Base-by-base conservation (phyloP, 2,113 vertebrate species). In the Monarcha castaneiventris region DNA sequence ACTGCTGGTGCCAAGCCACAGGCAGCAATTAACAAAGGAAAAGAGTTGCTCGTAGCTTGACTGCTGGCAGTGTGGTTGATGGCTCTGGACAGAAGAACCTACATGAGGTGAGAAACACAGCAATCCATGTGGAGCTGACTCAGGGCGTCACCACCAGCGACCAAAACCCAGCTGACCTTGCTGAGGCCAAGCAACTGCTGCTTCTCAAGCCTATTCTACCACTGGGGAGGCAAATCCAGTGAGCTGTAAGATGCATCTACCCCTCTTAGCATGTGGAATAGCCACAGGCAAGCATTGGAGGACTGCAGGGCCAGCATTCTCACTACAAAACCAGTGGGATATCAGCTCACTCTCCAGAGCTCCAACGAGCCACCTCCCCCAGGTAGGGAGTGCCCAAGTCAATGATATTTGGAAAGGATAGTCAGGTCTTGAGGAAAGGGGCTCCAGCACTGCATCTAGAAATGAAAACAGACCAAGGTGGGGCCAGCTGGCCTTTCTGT, bases 1-100 rank as follows among this genome's bases (percentile, higher is more conserved):
- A 56, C 22, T 51, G 80, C 83, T 51, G 41, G 39, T 96, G 92
- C 92, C 96, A 96, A 96, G 92, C 94, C 88, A 92, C 96, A 95
- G 55, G 25, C 1, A 6, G 88, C 64, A 96, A 95, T 95, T 95
- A 97, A 56, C 52, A 51, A 43, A 83, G 68, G 58, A 87, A 95
- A 95, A 93, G 37, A 79, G 76, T 64, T 92, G 88, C 93, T 90
- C 0, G 2, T 68, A 96, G 93, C 76, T 54, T 90, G 76, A 83
- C 88, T 94, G 73, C 86, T 78, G 84, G 95, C 80, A 72, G 23
- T 61, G 91, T 30, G 84, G 80, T 78, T 91, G 84, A 64, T 54
- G 76, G 88, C 76, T 90, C 90, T 54, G 77, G 73, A 83, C 30
- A 90, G 79, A 73, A 80, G 43, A 92, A 75, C 76, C 64, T 64